A percentile compares a stretch with the other conserved stretches of the same genome.
Evolutionary conservation across 2,113 vertebrate species (phyloP).

Genomic region (Pachypanchax playfairii): DNA sequence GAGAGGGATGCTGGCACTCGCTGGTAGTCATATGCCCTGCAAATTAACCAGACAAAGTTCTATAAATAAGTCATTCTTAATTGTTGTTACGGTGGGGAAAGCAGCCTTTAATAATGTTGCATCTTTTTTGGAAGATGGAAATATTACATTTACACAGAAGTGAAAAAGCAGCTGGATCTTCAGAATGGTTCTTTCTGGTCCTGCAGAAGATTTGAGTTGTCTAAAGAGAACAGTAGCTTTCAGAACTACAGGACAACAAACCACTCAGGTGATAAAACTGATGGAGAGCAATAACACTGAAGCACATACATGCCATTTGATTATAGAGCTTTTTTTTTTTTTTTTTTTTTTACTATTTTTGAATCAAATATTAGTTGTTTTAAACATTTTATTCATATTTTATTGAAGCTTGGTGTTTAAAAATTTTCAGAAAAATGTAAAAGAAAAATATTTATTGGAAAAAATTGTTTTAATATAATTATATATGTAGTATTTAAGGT

Average conservation of each 20-base stretch:
- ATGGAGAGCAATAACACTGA: neutral
- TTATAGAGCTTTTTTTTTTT: too few species aligned
- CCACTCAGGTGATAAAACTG: neutral
- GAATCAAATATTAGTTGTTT: too few species aligned
- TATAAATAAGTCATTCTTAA: constrained; percentile 6
- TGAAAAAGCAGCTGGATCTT: constrained; percentile 2
- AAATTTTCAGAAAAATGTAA: neutral
- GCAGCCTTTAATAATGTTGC: constrained; percentile 1
- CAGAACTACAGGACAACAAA: too few species aligned
- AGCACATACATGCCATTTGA: too few species aligned
- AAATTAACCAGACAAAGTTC: constrained; percentile 16
- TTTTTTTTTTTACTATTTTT: too few species aligned
- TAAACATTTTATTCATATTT: neutral
- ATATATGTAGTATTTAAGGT: too few species aligned
- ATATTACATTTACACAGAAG: constrained; percentile 1
- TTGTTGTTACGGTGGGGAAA: neutral
- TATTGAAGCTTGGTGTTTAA: neutral
- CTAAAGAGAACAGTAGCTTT: too few species aligned
- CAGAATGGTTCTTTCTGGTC: too few species aligned
- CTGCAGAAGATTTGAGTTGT: neutral
- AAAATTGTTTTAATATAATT: too few species aligned
- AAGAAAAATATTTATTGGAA: neutral
- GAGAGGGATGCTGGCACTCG: constrained; percentile 78
- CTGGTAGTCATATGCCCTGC: constrained; percentile 82
- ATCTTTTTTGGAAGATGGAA: neutral